Evolutionary conservation across 2,113 vertebrate genomes (phyloP), one percentile per base, ranked within the genome.

Genomic region (Rhadina sibilatrix): DNA sequence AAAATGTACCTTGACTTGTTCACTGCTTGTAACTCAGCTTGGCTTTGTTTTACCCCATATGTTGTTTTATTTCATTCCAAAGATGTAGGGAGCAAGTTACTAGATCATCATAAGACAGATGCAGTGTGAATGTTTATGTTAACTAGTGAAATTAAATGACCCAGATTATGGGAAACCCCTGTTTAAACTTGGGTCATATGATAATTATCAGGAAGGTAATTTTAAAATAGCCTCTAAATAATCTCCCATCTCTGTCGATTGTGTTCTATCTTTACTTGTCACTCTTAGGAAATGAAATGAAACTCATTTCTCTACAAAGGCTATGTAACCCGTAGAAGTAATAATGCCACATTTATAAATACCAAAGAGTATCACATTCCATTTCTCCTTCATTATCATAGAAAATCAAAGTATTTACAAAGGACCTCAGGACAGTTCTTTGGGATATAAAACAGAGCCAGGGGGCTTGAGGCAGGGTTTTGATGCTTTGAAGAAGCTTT

Each of bases 401-500:
- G 54, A 83, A 89, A 93, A 90, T 89, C 2, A 0, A 47, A 63
- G 63, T 57, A 52, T 86, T 80, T 90, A 74, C 23, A 35, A 80
- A 93, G 75, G 63, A 74, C 47, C 33, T 54, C 23, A 24, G 56
- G 76, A 65, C 42, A 40, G 13, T 77, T 88, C 75, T 81, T 47
- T 71, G 80, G 47, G 49, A 63, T 64, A 82, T 60, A 78, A 89
- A 95, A 66, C 35, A 75, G 68, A 89, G 38, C 56, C 66, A 37
- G 89, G 52, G 79, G 38, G 33, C 60, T 90, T 60, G 68, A 66
- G 56, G 54, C 42, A 66, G 83, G 27, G 23, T 15, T 93, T 84
- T 81, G 46, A 44, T 63, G 65, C 46, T 89, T 81, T 92, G 80
- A 94, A 89, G 35, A 33, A 93, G 72, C 56, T 83, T 92, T 87